Percentiles rank a stretch among this genome's conserved stretches.
Conservation (phyloP, 1,140 invertebrate species). For the Drosophila truncata region DNA sequence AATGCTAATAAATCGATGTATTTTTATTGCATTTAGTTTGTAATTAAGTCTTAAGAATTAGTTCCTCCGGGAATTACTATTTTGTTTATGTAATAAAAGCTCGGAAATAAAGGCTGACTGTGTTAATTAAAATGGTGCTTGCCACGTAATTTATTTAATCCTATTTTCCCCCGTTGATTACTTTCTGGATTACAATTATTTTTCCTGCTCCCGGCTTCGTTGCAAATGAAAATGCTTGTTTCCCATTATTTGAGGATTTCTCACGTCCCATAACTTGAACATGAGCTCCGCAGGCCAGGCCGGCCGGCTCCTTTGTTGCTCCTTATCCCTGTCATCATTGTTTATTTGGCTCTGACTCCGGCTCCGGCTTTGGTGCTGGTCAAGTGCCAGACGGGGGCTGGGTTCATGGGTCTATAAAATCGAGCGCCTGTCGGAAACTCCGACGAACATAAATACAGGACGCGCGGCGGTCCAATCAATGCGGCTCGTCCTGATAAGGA, state of each 20-base stretch:
- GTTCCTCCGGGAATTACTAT: not conserved
- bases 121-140: conserved; percentile 23
- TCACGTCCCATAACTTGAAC: conserved; percentile 33
- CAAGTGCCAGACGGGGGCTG: conserved; percentile 36
- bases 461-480: conserved; percentile 66
- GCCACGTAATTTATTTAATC: conserved; percentile 40
- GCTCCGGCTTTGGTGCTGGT: conserved; percentile 42
- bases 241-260: conserved; percentile 41
- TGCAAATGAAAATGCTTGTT: conserved; percentile 25
- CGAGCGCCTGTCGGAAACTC: conserved; percentile 59
- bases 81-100: conserved; percentile 10
- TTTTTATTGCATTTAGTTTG: not conserved
- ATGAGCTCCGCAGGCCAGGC: conserved; percentile 18
- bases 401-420: conserved; percentile 49
- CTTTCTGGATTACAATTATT: conserved; percentile 33
- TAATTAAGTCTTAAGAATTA: not conserved
- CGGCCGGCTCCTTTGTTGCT: conserved; percentile 19
- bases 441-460: conserved; percentile 55
- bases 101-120: not conserved
- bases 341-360: conserved; percentile 51
- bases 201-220: conserved; percentile 17
- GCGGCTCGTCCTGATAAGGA: conserved; percentile 68
- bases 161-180: conserved; percentile 32
- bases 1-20: not conserved
- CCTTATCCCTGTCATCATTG: conserved; percentile 59